Percentiles rank a stretch among this genome's conserved stretches.
Conservation (phyloP, 2,113 vertebrate genomes). For the Dendropsophus ebraccatus region DNA sequence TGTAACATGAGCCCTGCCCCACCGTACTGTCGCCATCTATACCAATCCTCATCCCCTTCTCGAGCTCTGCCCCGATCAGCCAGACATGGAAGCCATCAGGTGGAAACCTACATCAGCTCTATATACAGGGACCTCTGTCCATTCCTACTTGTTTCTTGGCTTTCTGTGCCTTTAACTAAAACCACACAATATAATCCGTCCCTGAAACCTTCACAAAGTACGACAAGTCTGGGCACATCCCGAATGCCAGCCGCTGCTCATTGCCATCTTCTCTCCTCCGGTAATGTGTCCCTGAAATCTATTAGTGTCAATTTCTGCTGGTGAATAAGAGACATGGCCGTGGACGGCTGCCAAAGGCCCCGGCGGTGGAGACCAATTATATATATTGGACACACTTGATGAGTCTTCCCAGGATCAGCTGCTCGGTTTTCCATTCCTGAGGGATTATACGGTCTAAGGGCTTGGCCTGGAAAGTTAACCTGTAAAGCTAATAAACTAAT, state of each 20-base stretch:
- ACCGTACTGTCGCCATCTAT: too few species aligned
- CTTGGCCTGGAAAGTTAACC: too few species aligned
- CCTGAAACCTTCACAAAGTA: not conserved
- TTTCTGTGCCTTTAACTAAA: not conserved
- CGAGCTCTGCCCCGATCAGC: too few species aligned
- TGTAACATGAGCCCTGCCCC: too few species aligned
- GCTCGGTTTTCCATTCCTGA: not conserved
- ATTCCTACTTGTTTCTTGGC: not conserved
- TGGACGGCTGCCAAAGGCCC: not conserved
- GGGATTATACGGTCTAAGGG: too few species aligned
- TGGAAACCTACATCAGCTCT: too few species aligned
- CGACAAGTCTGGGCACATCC: not conserved
- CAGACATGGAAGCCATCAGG: too few species aligned
- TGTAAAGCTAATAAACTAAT: too few species aligned
- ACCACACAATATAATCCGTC: not conserved
- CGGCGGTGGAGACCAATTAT: not conserved
- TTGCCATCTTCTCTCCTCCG: conserved; percentile 1
- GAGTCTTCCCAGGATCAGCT: not conserved
- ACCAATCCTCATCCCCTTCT: too few species aligned
- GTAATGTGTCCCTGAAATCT: conserved; percentile 45
- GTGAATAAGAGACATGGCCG: not conserved
- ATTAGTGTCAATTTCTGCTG: not conserved
- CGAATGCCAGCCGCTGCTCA: not conserved
- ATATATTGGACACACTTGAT: not conserved
- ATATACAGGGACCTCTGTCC: not conserved